Base-by-base conservation (phyloP, 2,113 vertebrate genomes). In the Gallinago paraguaiae region DNA sequence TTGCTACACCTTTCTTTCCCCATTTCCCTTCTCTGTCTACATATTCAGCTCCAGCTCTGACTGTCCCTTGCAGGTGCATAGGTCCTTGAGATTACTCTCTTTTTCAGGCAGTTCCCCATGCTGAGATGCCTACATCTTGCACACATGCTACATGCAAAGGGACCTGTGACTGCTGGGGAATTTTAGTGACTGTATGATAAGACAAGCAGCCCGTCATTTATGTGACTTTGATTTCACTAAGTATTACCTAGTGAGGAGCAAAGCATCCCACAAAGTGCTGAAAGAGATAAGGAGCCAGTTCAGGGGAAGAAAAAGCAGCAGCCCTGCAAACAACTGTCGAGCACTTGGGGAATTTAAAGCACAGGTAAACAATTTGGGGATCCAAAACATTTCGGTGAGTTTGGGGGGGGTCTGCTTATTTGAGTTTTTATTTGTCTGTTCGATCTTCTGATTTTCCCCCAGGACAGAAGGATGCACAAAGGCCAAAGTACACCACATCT, bases 191-290 rank as follows among this genome's bases (percentile, higher is more conserved):
- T 74, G 48, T 27, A 83, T n/a, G 64, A 45, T 28, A 50, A 87
- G 48, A 72, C n/a, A 50, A 92, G 69, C 60, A 90, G 24, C 11
- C 48, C 37, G 28, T 75, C 45, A 45, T 60, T 84, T 69, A 45
- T 2, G 12, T 83, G 77, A 89, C 60, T 95, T 97, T 75, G 76
- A 91, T 93, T 93, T 95, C 43, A 37, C 33, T 48, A 86, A 93
- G 80, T 70, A 84, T 65, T 86, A 93, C 79, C 69, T 90, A 51
- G 53, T 43, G 65, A 78, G 72, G 80, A 61, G 65, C 43, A 81
- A 93, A 90, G 31, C 33, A 84, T 53, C 50, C 43, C 28, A 53
- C 63, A 72, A 46, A 31, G 50, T 78, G 57, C 46, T 88, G 90
- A 39, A 50, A 82, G 81, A 93, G 94, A 81, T 79, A 92, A 88